A percentile compares a stretch with the other conserved stretches of the same genome.
These are phyloP conservation scores for Tragelaphus imberbis DNA, from an alignment of 2,113 vertebrate species.

Conservation along the genomic window DNA sequence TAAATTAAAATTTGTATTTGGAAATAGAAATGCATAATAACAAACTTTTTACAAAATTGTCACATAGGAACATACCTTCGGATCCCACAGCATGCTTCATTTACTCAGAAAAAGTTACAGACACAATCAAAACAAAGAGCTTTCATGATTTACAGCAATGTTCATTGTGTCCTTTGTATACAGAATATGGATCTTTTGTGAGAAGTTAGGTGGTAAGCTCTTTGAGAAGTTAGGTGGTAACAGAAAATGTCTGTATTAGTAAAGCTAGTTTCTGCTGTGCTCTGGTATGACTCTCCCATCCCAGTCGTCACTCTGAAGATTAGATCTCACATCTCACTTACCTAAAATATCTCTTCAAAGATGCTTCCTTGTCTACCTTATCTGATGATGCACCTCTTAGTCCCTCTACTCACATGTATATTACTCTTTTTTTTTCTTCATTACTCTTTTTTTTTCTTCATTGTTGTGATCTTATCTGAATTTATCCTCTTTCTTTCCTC, in stretches of 20 bases:
- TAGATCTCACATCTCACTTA: not conserved
- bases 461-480: not conserved
- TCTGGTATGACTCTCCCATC: not conserved
- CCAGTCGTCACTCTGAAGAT: not conserved
- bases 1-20: slow-evolving; percentile 45
- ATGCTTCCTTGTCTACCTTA: not conserved
- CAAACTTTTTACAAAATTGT: slow-evolving; percentile 20
- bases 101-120: slow-evolving; percentile 34
- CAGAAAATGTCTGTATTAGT: not conserved
- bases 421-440: no score
- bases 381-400: not conserved
- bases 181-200: not conserved
- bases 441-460: no score
- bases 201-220: not conserved
- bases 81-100: not conserved
- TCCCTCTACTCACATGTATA: not conserved
- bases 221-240: not conserved
- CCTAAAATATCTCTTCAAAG: not conserved
- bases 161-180: not conserved
- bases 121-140: not conserved
- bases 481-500: not conserved
- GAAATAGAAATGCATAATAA: slow-evolving; percentile 49
- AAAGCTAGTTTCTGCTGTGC: not conserved
- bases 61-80: not conserved
- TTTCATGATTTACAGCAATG: not conserved